A percentile compares a stretch with the other conserved stretches of the same genome.
phyloP scores from a whole-genome alignment of 2,113 vertebrate species.

The Nyctereutes procyonoides region DNA sequence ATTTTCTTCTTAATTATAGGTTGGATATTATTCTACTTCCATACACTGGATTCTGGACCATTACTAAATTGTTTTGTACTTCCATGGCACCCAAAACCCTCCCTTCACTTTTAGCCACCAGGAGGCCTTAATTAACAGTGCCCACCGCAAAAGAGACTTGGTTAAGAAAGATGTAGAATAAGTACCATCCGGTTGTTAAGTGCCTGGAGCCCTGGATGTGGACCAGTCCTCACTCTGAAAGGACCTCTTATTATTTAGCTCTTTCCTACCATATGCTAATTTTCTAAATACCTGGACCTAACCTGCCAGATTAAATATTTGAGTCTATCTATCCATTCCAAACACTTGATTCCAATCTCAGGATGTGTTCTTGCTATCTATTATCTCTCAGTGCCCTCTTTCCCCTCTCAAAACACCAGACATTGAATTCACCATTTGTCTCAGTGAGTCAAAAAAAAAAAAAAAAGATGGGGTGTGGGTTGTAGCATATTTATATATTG shows the following conservation, averaged over 20 bases:
- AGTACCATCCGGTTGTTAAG: neutral
- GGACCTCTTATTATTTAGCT: neutral
- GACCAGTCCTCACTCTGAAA: neutral
- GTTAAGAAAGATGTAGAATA: neutral
- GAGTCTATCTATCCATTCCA: neutral
- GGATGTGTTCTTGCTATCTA: neutral
- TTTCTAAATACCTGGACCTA: neutral
- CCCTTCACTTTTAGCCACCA: neutral
- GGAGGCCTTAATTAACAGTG: neutral
- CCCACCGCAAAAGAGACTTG: neutral
- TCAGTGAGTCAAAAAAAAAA: neutral
- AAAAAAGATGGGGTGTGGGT: neutral
- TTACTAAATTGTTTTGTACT: neutral
- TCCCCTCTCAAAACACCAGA: neutral
- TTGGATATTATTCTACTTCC: neutral
- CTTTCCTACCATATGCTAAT: neutral
- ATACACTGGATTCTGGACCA: neutral
- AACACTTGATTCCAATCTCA: neutral
- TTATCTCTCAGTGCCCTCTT: neutral
- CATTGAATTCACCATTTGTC: neutral
- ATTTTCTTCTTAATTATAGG: neutral
- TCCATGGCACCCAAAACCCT: neutral
- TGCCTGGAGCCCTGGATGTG: neutral
- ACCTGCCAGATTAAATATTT: neutral
- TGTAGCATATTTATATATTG: neutral